Evolutionary conservation across 1,140 invertebrate species (phyloP).

Genomic region (Radopholus similis): DNA sequence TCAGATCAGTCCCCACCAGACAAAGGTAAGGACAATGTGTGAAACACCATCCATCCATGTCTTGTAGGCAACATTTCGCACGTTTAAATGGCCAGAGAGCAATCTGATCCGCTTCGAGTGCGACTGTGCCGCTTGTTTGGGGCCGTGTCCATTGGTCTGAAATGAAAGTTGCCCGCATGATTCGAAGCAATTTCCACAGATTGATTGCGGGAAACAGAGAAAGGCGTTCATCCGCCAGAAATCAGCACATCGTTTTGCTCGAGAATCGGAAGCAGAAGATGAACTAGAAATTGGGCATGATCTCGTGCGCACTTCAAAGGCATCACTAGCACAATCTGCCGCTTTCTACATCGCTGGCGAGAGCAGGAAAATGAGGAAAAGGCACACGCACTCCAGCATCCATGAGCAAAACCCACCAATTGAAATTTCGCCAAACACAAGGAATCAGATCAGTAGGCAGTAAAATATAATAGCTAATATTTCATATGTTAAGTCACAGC

Average conservation of each 20-base stretch:
- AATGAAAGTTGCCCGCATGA: neutral
- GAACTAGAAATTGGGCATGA: neutral
- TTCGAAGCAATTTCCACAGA: neutral
- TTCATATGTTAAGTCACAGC: too few species aligned
- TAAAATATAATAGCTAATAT: too few species aligned
- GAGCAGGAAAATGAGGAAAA: neutral
- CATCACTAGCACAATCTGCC: neutral
- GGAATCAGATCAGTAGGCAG: too few species aligned
- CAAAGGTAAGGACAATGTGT: too few species aligned
- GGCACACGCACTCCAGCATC: too few species aligned
- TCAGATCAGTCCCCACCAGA: neutral
- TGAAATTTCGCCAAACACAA: too few species aligned
- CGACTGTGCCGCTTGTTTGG: conserved; percentile 53
- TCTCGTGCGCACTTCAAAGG: neutral
- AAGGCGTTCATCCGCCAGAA: neutral
- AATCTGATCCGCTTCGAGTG: conserved; percentile 57
- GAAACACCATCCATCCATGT: too few species aligned
- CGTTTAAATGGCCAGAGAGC: conserved; percentile 59
- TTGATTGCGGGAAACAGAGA: conserved; percentile 27
- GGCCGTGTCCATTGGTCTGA: conserved; percentile 40
- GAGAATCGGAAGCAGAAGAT: too few species aligned
- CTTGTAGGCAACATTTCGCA: conserved; percentile 43
- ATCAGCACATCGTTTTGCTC: too few species aligned
- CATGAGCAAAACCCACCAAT: too few species aligned
- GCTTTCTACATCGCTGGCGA: neutral